Evolutionary conservation across 2,113 vertebrate species (phyloP).

Genomic region (Clarias macrocephalus): DNA sequence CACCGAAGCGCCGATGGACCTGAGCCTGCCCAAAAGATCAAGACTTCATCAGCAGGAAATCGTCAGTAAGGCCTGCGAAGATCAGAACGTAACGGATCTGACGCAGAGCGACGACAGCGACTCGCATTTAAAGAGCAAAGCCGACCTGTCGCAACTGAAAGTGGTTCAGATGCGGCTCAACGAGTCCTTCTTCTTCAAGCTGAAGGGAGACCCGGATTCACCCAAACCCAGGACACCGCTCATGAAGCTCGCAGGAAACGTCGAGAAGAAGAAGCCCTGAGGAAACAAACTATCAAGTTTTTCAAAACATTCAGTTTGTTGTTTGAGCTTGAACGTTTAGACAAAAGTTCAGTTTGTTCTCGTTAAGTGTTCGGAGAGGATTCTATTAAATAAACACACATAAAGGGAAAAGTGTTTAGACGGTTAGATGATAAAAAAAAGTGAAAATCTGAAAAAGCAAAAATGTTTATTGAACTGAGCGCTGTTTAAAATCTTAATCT

Average conservation of each 20-base stretch:
- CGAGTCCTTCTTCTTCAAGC: slow-evolving; percentile 76
- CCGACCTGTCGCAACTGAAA: slow-evolving; percentile 62
- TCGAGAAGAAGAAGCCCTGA: slow-evolving; percentile 54
- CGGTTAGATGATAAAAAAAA: not conserved
- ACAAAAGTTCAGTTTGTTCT: not conserved
- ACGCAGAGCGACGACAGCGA: slow-evolving; percentile 66
- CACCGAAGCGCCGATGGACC: slow-evolving; percentile 61
- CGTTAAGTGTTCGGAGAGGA: not conserved
- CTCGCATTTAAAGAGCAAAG: slow-evolving; percentile 41
- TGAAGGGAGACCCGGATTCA: slow-evolving; percentile 65
- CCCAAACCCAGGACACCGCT: slow-evolving; percentile 68
- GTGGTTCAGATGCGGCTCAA: slow-evolving; percentile 73
- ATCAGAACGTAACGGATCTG: slow-evolving; percentile 52
- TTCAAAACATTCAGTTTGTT: not conserved
- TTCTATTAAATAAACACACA: not conserved
- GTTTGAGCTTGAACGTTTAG: not conserved
- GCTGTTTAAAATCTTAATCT: not conserved
- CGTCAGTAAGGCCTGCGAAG: not conserved
- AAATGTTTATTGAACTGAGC: not conserved
- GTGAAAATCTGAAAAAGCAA: not conserved
- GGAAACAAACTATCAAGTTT: not conserved
- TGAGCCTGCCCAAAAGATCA: slow-evolving; percentile 65
- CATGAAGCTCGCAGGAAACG: slow-evolving; percentile 62
- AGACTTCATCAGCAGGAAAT: slow-evolving; percentile 26
- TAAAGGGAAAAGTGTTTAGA: not conserved